Evolutionary conservation across 1,140 invertebrate genomes (phyloP).

Genomic region (Acromyrmex echinatior): DNA sequence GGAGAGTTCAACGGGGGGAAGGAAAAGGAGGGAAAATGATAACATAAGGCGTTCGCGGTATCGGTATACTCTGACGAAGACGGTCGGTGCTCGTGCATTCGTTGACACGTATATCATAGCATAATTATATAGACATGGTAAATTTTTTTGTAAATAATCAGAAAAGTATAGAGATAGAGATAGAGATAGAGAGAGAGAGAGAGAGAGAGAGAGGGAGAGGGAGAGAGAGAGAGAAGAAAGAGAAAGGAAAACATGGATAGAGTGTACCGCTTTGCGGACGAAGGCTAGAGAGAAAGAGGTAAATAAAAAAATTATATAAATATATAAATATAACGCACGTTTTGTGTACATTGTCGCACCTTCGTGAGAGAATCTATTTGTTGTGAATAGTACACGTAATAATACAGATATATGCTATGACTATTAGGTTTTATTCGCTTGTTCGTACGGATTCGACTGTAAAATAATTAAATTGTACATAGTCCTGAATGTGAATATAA

Average conservation of each 20-base stretch:
- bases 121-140: constrained; percentile 75
- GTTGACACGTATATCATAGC: constrained; percentile 80
- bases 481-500: constrained; percentile 86
- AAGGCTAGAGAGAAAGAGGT: neutral
- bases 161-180: constrained; percentile 33
- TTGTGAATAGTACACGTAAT: constrained; percentile 84
- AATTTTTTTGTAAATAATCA: constrained; percentile 84
- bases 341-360: constrained; percentile 65
- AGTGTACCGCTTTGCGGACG: constrained; percentile 30
- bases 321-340: constrained; percentile 48
- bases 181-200: neutral
- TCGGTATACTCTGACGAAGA: constrained; percentile 74
- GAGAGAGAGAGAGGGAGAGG: neutral
- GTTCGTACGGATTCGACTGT: constrained; percentile 85
- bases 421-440: constrained; percentile 80
- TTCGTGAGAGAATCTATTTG: constrained; percentile 76
- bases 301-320: constrained; percentile 58
- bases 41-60: constrained; percentile 42
- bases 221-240: neutral
- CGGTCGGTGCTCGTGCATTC: constrained; percentile 80
- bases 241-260: constrained; percentile 30
- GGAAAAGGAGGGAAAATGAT: constrained; percentile 42
- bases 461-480: constrained; percentile 86
- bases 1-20: constrained; percentile 73
- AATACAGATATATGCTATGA: constrained; percentile 79